Evolutionary conservation across 1,140 invertebrate species (phyloP).

Genomic region (Maniola jurtina): DNA sequence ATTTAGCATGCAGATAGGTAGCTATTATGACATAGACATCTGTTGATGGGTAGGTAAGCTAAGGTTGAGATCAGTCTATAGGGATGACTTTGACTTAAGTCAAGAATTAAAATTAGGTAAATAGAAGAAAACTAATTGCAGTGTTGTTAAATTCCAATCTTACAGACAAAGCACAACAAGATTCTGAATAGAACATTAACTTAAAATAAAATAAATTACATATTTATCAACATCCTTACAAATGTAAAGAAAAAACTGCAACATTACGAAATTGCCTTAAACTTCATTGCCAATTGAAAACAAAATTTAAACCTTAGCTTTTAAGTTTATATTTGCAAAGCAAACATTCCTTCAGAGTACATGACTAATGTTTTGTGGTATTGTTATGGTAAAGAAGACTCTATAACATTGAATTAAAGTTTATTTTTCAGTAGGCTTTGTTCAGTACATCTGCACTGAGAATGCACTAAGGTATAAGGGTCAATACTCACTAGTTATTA

Average conservation of each 20-base stretch:
- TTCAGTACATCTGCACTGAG: slow-evolving; percentile 11
- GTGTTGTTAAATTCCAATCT: no score
- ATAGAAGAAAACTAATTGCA: no score
- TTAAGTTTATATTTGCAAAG: slow-evolving; percentile 1
- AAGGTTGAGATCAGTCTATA: no score
- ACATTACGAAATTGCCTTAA: neutral
- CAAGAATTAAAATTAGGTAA: no score
- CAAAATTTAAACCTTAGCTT: neutral
- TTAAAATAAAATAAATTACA: no score
- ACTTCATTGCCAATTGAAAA: neutral
- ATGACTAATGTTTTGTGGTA: neutral
- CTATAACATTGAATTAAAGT: neutral
- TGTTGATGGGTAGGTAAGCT: no score
- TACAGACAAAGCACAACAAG: no score
- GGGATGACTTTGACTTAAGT: no score
- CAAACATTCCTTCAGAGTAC: neutral
- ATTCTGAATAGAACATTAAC: no score
- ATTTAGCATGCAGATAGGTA: no score
- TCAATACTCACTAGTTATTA: neutral
- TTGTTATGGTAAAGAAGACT: neutral
- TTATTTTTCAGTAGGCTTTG: neutral
- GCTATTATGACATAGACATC: no score
- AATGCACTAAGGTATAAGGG: slow-evolving; percentile 8
- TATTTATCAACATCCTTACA: neutral
- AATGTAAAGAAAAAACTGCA: neutral